Evolutionary conservation across 2,113 vertebrate genomes (phyloP).

Genomic region (Procavia capensis): DNA sequence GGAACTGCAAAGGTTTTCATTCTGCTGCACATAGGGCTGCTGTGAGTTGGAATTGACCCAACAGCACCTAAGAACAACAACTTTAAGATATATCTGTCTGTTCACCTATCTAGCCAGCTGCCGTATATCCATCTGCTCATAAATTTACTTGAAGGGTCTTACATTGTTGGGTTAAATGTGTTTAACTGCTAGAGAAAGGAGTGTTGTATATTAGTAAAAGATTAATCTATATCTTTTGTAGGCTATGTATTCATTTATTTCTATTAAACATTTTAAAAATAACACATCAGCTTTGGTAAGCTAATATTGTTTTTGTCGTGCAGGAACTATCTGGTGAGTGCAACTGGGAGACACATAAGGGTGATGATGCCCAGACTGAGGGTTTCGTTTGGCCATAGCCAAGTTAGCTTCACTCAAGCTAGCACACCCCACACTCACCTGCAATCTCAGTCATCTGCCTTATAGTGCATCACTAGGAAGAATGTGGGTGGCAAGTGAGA

Average conservation of each 20-base stretch:
- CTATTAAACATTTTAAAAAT: slow-evolving; percentile 3
- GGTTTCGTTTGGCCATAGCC: background rate
- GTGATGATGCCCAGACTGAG: background rate
- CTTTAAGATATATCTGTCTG: no score
- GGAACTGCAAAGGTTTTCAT: no score
- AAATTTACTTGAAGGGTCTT: background rate
- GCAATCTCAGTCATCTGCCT: background rate
- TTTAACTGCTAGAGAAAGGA: background rate
- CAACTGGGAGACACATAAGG: background rate
- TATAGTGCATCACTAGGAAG: background rate
- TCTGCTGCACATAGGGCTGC: no score
- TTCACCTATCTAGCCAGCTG: background rate
- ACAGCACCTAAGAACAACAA: no score
- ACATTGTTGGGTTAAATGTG: background rate
- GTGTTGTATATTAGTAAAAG: background rate
- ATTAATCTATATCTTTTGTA: background rate
- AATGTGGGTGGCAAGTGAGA: background rate
- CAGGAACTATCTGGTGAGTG: background rate
- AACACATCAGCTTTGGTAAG: background rate
- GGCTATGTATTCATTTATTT: background rate
- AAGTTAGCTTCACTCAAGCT: background rate
- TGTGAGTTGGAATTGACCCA: no score
- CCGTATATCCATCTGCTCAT: background rate
- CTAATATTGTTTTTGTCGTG: background rate
- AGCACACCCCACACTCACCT: background rate